Conservation (phyloP, 2,113 vertebrate species). For the Paradisaea rubra region DNA sequence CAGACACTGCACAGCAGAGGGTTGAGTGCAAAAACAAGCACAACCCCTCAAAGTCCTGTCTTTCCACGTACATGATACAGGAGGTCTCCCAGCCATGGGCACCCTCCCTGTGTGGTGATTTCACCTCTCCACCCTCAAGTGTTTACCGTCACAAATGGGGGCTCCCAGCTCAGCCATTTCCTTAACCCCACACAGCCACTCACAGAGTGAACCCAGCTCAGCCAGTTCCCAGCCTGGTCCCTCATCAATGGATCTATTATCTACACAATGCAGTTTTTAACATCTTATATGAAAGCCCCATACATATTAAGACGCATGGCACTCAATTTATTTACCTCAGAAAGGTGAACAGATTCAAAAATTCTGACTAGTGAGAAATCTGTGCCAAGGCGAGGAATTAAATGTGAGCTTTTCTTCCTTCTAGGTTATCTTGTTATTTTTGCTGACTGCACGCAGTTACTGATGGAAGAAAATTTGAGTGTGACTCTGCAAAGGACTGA, state of each 20-base stretch:
- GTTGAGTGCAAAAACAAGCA: neutral
- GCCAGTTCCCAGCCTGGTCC: neutral
- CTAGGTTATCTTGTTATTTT: slow-evolving; percentile 27
- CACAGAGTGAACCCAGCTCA: neutral
- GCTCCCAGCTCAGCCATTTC: neutral
- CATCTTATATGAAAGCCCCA: slow-evolving; percentile 25
- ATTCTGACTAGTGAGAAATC: slow-evolving; percentile 11
- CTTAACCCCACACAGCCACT: neutral
- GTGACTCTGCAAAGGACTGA: neutral
- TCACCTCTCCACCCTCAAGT: neutral
- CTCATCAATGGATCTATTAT: slow-evolving; percentile 34
- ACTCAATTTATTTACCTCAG: slow-evolving; percentile 52
- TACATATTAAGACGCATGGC: neutral
- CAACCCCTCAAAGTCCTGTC: neutral
- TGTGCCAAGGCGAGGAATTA: slow-evolving; percentile 19
- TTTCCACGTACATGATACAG: neutral
- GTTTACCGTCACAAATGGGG: neutral
- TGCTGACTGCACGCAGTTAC: neutral
- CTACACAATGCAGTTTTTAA: slow-evolving; percentile 39
- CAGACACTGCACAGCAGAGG: neutral
- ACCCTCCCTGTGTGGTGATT: neutral
- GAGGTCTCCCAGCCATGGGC: neutral
- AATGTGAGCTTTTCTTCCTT: slow-evolving; percentile 14
- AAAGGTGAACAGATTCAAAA: slow-evolving; percentile 41
- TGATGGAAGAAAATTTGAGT: neutral